phyloP scores from a whole-genome alignment of 2,888 invertebrate genomes.

The Dolichomitus sp. region DNA sequence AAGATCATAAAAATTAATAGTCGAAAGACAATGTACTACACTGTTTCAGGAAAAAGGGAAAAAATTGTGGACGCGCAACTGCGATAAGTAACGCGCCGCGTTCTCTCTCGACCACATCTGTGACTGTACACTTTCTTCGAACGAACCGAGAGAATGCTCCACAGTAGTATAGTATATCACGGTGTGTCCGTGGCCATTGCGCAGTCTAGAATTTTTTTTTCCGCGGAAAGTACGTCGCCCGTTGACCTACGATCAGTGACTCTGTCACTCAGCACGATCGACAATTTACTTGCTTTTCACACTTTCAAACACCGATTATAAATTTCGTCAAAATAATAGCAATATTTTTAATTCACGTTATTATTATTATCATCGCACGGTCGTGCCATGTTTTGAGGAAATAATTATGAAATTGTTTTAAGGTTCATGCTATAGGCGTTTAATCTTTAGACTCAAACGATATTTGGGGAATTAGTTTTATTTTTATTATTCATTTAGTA shows the following conservation, averaged over 20 bases:
- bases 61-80: constrained; percentile 40
- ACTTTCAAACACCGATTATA: background rate
- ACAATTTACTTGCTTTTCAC: background rate
- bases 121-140: constrained; percentile 58
- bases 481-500: background rate
- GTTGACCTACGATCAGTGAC: constrained; percentile 65
- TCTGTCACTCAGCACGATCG: constrained; percentile 40
- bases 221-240: constrained; percentile 55
- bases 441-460: background rate
- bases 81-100: constrained; percentile 41
- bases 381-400: background rate
- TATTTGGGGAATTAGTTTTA: background rate
- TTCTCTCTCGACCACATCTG: constrained; percentile 53
- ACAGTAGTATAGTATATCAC: constrained; percentile 26
- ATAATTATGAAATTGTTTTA: background rate
- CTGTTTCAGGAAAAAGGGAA: background rate
- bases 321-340: background rate
- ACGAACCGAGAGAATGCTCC: constrained; percentile 41
- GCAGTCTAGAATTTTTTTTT: constrained; percentile 61
- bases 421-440: background rate
- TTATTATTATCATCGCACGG: background rate
- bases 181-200: constrained; percentile 66
- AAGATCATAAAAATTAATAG: background rate
- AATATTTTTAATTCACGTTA: background rate
- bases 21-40: background rate